Evolutionary conservation across 2,113 vertebrate species (phyloP).

Genomic region (Coreoperca whiteheadi): DNA sequence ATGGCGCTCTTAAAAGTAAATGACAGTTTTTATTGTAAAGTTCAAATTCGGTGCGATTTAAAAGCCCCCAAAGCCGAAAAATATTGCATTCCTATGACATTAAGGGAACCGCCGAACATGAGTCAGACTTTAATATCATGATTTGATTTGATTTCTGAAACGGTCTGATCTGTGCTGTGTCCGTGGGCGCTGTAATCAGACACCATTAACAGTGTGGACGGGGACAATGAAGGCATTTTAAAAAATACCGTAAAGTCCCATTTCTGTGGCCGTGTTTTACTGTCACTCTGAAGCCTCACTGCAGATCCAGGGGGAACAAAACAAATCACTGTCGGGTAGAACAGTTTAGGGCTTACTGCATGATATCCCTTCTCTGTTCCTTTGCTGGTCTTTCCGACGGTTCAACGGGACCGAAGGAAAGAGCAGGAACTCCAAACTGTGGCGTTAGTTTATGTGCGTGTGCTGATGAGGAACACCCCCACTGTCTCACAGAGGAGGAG

Average conservation of each 20-base stretch:
- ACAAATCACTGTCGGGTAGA: not conserved
- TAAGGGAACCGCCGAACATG: not conserved
- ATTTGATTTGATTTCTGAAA: not conserved
- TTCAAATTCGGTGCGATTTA: not conserved
- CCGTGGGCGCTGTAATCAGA: not conserved
- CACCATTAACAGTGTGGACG: not conserved
- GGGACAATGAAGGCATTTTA: too few relatives aligned
- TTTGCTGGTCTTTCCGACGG: not conserved
- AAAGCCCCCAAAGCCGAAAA: not conserved
- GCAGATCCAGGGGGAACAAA: not conserved
- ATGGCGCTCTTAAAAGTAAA: not conserved
- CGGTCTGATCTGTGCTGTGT: not conserved
- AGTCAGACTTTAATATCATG: not conserved
- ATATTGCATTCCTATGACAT: not conserved
- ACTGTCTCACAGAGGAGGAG: not conserved
- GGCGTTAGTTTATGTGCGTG: not conserved
- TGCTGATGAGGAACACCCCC: constrained; percentile 47
- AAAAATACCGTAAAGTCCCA: too few relatives aligned
- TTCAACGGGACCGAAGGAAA: not conserved
- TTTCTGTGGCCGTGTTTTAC: too few relatives aligned
- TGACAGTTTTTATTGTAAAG: not conserved
- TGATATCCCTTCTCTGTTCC: not conserved
- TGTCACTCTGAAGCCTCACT: constrained; percentile 22
- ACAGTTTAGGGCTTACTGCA: too few relatives aligned
- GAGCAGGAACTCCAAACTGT: not conserved